Evolutionary conservation across 2,888 invertebrate genomes (phyloP).

Genomic region (Pyrrhia umbra): DNA sequence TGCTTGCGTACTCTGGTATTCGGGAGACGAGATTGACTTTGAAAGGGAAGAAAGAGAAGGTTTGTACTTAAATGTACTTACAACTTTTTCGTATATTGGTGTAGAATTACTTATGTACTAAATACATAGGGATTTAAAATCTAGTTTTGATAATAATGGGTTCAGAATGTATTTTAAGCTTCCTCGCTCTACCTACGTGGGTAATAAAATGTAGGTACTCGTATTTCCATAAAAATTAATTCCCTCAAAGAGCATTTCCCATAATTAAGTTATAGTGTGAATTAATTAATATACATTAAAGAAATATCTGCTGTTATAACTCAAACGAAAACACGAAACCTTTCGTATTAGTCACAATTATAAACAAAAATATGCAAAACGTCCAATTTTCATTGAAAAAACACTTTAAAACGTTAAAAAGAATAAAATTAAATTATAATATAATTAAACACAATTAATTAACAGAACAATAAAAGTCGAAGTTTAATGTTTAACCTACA

Average conservation of each 20-base stretch:
- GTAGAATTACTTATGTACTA: not conserved
- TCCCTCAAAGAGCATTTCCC: constrained; percentile 26
- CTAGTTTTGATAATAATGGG: no score
- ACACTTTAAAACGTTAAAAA: constrained; percentile 46
- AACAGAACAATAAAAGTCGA: constrained; percentile 63
- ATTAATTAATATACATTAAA: constrained; percentile 57
- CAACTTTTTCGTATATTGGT: not conserved
- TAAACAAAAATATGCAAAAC: constrained; percentile 59
- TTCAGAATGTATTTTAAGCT: no score
- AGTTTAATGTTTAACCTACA: constrained; percentile 50
- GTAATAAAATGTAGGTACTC: constrained; percentile 5
- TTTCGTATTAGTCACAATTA: constrained; percentile 58
- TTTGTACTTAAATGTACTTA: constrained; percentile 7
- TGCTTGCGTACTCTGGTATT: constrained; percentile 6
- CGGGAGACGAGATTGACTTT: constrained; percentile 35
- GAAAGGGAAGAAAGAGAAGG: constrained; percentile 16
- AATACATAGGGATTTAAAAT: no score
- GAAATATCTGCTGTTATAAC: constrained; percentile 29
- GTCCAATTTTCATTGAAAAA: constrained; percentile 37
- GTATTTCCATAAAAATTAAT: constrained; percentile 12
- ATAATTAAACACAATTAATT: constrained; percentile 59
- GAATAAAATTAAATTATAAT: constrained; percentile 50
- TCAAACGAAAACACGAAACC: constrained; percentile 31
- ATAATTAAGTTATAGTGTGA: constrained; percentile 46
- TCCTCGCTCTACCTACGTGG: not conserved